Base-by-base conservation (phyloP, 2,888 invertebrate genomes). In the Cerastoderma edule region DNA sequence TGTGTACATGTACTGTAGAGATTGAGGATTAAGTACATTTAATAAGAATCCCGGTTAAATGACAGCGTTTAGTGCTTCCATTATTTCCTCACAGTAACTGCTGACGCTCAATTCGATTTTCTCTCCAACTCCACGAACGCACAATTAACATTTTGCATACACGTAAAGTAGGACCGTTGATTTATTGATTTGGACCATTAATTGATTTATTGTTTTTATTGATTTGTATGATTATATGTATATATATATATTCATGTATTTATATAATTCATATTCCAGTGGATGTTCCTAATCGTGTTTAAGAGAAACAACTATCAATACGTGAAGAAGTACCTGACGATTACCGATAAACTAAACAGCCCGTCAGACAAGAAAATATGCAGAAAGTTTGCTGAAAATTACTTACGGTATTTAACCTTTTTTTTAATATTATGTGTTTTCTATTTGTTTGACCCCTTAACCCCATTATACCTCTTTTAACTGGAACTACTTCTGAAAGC, bases 321-420 rank as follows among this genome's bases (percentile, higher is more conserved):
- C 73, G 85, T 88, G 48, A 87, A 87, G 72, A 89, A 90, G 75
- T 88, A 88, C 69, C 75, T 90, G 30, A 87, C 85, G 33, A 75
- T 86, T n/a, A 78, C 80, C 4, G 86, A 88, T 46, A 80, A 86
- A 33, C 80, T 89, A 57, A 78, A 83, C 33, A 83, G 70, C 0
- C 73, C 76, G 1, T 83, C 81, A 24, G 90, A 89, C 71, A 83
- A 85, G 64, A 87, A 86, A 48, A 71, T 90, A 32, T 87, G 87
- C 67, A 71, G 77, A 27, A 80, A 83, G 67, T 90, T 90, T 68
- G 86, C 89, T 1, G 83, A 86, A 30, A 83, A 85, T 6, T 89
- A 89, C 67, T 73, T 90, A 27, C 68, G 81, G 73, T 79, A 63
- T 19, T 57, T 48, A 8, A n/a, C 19, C 1, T 56, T 56, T 5